Conservation (phyloP, 2,113 vertebrate genomes). For the Chloebia gouldiae region DNA sequence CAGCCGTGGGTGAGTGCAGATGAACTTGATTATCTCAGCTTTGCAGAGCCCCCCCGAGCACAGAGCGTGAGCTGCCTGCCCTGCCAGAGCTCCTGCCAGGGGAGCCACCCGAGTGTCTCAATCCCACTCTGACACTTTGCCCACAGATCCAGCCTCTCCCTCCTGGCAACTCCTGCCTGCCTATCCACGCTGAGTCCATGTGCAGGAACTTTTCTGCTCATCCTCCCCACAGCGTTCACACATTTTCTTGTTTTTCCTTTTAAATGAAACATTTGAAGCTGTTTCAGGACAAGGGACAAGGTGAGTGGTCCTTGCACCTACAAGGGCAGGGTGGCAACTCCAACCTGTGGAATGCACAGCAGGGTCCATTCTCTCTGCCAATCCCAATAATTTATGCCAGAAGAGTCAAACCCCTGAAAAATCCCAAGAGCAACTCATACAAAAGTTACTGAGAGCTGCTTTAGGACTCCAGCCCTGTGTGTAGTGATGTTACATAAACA, state of each 20-base stretch:
- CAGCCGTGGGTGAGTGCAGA: neutral
- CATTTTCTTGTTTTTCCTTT: neutral
- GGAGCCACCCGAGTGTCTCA: neutral
- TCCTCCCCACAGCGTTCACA: neutral
- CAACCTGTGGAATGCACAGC: rapidly evolving
- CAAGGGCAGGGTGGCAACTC: rapidly evolving
- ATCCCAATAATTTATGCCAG: neutral
- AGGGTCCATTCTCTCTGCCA: neutral
- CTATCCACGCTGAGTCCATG: neutral
- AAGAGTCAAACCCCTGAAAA: neutral
- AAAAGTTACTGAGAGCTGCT: neutral
- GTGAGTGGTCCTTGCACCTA: rapidly evolving
- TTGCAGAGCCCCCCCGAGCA: neutral
- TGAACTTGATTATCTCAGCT: neutral
- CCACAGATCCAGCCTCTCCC: neutral
- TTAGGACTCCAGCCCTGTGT: neutral
- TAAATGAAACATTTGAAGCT: neutral
- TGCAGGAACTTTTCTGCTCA: neutral
- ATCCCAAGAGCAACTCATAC: neutral
- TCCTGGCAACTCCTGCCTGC: neutral
- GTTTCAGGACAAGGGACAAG: neutral
- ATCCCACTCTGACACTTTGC: neutral
- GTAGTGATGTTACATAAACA: neutral
- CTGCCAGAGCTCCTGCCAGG: neutral
- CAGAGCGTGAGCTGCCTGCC: neutral